Evolutionary conservation across 2,113 vertebrate species (phyloP).

Genomic region (Taurulus bubalis): DNA sequence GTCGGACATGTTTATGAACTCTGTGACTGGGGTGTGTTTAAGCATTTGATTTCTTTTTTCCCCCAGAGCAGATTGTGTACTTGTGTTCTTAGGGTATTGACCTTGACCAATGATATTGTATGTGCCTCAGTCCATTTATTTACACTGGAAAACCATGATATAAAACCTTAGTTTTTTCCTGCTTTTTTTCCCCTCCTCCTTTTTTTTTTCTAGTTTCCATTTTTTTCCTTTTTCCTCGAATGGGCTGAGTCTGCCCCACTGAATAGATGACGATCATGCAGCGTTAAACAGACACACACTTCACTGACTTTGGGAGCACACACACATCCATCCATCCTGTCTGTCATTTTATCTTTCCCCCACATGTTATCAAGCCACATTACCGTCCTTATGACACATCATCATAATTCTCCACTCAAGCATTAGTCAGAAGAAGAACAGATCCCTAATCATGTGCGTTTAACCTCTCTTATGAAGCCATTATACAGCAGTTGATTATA

Average conservation of each 20-base stretch:
- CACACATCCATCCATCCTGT: constrained; percentile 8
- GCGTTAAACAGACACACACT: constrained; percentile 3
- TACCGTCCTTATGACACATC: constrained; percentile 48
- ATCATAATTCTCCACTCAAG: constrained; percentile 55
- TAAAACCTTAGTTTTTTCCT: constrained; percentile 17
- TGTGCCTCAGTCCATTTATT: constrained; percentile 4
- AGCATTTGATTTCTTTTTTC: constrained; percentile 33
- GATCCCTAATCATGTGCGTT: constrained; percentile 63
- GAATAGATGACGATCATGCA: constrained; percentile 13
- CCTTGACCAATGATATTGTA: constrained; percentile 40
- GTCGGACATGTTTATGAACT: constrained; percentile 45
- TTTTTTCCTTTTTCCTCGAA: constrained; percentile 24
- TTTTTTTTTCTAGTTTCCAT: constrained; percentile 1
- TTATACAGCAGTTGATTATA: constrained; percentile 61
- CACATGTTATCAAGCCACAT: constrained; percentile 35
- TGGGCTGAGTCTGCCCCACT: constrained; percentile 54
- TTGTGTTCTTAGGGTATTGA: constrained; percentile 38
- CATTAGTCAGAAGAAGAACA: constrained; percentile 63
- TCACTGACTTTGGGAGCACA: constrained; percentile 8
- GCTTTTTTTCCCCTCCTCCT: constrained; percentile 8
- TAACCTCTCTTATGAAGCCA: constrained; percentile 67
- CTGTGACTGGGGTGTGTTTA: constrained; percentile 25
- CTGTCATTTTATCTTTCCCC: constrained; percentile 19
- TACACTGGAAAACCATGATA: constrained; percentile 32
- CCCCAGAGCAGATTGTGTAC: constrained; percentile 8